Conservation (phyloP, 2,113 vertebrate genomes). For the Narcine bancroftii region DNA sequence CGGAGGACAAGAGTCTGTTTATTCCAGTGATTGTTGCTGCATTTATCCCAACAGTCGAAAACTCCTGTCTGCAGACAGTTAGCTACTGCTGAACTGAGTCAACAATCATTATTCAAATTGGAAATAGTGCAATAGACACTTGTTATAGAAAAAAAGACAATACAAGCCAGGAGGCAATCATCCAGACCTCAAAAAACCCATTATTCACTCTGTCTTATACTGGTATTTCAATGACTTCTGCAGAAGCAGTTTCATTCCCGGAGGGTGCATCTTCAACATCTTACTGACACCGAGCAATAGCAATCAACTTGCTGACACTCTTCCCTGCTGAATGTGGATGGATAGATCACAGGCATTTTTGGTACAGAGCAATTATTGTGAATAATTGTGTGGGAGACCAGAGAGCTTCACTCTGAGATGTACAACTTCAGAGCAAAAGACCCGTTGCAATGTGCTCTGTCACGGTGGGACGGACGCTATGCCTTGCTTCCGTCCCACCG, state of each 20-base stretch:
- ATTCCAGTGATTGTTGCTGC: neutral
- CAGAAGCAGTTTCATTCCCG: neutral
- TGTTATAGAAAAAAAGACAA: slow-evolving; percentile 14
- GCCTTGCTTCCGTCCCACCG: no score
- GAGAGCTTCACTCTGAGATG: neutral
- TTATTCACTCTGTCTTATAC: slow-evolving; percentile 9
- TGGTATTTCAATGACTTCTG: neutral
- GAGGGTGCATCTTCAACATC: neutral
- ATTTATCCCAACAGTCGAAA: neutral
- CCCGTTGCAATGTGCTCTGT: no score
- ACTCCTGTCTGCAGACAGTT: neutral
- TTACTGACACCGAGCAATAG: neutral
- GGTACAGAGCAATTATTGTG: neutral
- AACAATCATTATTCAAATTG: neutral
- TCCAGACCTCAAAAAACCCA: neutral
- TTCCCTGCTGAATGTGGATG: neutral
- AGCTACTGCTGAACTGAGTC: slow-evolving; percentile 2
- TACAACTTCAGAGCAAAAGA: neutral
- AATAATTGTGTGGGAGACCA: neutral
- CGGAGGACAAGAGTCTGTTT: neutral
- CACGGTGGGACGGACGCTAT: neutral
- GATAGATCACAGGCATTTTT: neutral
- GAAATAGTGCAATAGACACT: neutral
- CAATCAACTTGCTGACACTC: no score
- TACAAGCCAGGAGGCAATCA: neutral